Evolutionary conservation across 2,113 vertebrate species (phyloP).

Genomic region (Bagarius yarrelli): DNA sequence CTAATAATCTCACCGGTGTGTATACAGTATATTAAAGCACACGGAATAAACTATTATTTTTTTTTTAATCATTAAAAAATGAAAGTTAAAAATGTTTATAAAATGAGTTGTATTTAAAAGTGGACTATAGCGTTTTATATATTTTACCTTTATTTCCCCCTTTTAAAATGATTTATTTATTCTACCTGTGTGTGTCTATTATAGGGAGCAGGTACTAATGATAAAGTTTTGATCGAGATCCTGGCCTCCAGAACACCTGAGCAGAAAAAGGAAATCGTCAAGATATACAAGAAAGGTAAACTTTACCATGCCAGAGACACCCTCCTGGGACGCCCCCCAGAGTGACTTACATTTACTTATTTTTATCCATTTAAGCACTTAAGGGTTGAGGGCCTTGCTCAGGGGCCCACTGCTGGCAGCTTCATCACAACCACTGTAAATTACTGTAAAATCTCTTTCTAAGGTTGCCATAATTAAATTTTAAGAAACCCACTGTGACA

Average conservation of each 20-base stretch:
- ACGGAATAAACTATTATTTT: neutral
- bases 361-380: too few species aligned
- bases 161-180: neutral
- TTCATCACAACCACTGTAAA: too few species aligned
- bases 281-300: slow-evolving; percentile 88
- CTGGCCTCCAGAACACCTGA: slow-evolving; percentile 84
- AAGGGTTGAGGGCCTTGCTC: too few species aligned
- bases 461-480: neutral
- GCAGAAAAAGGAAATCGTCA: slow-evolving; percentile 77
- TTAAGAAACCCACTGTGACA: neutral
- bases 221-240: slow-evolving; percentile 89
- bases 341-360: too few species aligned
- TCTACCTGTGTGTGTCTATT: neutral
- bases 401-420: too few species aligned
- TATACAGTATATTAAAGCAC: neutral
- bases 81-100: too few species aligned
- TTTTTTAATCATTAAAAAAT: neutral
- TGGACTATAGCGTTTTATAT: too few species aligned
- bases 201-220: slow-evolving; percentile 90
- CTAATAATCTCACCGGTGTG: too few species aligned
- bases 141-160: neutral
- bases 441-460: too few species aligned
- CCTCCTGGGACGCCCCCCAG: too few species aligned
- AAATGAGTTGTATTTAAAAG: too few species aligned
- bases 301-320: neutral